Base-by-base conservation (phyloP, 2,888 invertebrate species). In the Cantharis lateralis region DNA sequence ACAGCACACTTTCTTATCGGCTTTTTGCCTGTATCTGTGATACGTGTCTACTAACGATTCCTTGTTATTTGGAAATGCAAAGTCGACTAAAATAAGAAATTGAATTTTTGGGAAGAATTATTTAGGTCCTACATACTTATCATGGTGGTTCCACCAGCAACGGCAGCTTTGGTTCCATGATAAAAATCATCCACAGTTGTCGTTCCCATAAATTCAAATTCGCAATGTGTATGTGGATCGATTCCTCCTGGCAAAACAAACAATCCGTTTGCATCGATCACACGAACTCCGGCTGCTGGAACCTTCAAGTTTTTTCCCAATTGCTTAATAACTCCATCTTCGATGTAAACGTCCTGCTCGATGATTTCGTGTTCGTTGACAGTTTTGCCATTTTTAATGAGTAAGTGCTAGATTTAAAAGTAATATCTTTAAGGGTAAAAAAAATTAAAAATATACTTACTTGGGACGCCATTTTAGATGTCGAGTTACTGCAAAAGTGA, bases 61-160 rank as follows among this genome's bases (percentile, higher is more conserved):
- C 0, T 94, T 94, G 84, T 92, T 93, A 73, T 91, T 89, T 0
- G 96, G 95, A 72, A 96, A 88, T 24, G 93, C 96, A 87, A 95
- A 96, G 88, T 96, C 96, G 87, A 96, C 95, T 95, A 89, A 10
- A 87, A 85, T 0, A 7, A 62, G 15, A 70, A 7, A 2, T 9
- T 24, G 0, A 16, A 62, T 62, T 32, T 62, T 70, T 20, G n/a
- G 10, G 15, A 61, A 18, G 1, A n/a, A 70, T 10, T n/a, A 48
- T 66, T 70, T 18, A 72, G 48, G 69, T 15, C 2, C n/a, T 48
- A 64, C 93, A 91, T 86, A 94, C 94, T 94, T 83, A 98, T 94
- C 91, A 96, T 98, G 7, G 98, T 98, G 26, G 98, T 98, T 68
- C 98, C 98, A 24, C 98, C 98, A 74, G 98, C 97, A 0, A 98